phyloP scores from a whole-genome alignment of 2,113 vertebrate genomes.

The Merops nubicus region DNA sequence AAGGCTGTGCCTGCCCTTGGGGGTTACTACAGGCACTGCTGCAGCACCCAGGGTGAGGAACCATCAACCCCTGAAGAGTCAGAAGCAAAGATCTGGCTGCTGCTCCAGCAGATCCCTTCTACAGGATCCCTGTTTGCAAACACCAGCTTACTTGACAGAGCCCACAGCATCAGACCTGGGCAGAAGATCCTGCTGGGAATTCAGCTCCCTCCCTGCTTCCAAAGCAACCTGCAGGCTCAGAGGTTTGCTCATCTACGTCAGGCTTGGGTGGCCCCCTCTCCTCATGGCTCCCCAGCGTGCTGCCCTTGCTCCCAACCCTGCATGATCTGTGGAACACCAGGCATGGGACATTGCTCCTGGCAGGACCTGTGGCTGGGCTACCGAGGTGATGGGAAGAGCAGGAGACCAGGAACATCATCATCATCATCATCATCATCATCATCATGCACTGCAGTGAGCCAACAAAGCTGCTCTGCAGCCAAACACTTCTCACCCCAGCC shows the following conservation, averaged over 20 bases:
- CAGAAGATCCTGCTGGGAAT: neutral
- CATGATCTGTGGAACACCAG: too few species aligned
- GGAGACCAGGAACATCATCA: accelerated
- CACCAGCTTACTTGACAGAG: accelerated
- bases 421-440: accelerated
- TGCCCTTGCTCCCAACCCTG: neutral
- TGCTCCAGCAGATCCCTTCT: neutral
- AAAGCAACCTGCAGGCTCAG: accelerated
- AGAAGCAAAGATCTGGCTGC: accelerated
- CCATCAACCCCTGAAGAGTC: neutral
- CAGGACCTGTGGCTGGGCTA: neutral
- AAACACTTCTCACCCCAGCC: neutral
- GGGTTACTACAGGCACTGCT: neutral
- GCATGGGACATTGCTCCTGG: too few species aligned
- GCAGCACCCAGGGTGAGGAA: neutral
- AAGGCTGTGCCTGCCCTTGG: neutral
- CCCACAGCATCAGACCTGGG: neutral
- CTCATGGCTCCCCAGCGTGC: accelerated
- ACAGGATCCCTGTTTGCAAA: neutral
- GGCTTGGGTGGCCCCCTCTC: neutral
- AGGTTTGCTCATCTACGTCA: accelerated
- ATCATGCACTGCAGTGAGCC: accelerated
- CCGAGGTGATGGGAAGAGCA: neutral
- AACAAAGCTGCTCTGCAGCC: neutral
- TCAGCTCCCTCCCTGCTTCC: neutral